Evolutionary conservation across 2,113 vertebrate genomes (phyloP).

Genomic region (Oreochromis niloticus): DNA sequence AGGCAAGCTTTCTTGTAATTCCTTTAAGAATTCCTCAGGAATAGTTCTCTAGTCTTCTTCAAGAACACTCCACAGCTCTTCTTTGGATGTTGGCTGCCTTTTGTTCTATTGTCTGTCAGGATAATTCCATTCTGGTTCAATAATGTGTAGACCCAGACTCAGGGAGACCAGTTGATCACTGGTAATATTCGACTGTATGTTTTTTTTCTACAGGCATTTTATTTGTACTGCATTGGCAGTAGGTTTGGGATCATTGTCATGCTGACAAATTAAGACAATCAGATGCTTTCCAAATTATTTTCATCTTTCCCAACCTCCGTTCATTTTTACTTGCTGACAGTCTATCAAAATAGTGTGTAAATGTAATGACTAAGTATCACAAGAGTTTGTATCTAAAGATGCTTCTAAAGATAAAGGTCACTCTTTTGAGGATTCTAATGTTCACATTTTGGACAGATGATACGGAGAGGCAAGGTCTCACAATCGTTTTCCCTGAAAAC

Average conservation of each 20-base stretch:
- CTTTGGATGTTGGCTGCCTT: not conserved
- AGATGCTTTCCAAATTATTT: not conserved
- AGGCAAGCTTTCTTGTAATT: not conserved
- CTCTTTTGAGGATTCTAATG: not conserved
- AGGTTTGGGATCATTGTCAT: not conserved
- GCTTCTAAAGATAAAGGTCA: not conserved
- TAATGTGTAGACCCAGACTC: rapidly evolving
- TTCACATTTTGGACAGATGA: not conserved
- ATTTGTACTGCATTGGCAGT: not conserved
- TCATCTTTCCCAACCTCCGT: not conserved
- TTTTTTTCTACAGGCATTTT: not conserved
- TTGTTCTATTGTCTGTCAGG: not conserved
- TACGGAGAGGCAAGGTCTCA: not conserved
- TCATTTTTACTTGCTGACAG: not conserved
- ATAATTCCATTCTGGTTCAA: not conserved
- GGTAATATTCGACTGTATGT: not conserved
- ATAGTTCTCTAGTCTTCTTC: not conserved
- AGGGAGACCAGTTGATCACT: not conserved
- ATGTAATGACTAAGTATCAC: not conserved
- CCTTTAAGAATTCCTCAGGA: not conserved
- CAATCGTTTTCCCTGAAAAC: not conserved
- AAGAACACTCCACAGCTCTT: not conserved
- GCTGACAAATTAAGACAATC: not conserved
- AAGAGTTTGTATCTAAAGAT: not conserved
- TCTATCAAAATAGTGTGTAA: not conserved